These are phyloP conservation scores for Tridacna crocea DNA, from an alignment of 2,888 invertebrate genomes.

Conservation along the genomic window DNA sequence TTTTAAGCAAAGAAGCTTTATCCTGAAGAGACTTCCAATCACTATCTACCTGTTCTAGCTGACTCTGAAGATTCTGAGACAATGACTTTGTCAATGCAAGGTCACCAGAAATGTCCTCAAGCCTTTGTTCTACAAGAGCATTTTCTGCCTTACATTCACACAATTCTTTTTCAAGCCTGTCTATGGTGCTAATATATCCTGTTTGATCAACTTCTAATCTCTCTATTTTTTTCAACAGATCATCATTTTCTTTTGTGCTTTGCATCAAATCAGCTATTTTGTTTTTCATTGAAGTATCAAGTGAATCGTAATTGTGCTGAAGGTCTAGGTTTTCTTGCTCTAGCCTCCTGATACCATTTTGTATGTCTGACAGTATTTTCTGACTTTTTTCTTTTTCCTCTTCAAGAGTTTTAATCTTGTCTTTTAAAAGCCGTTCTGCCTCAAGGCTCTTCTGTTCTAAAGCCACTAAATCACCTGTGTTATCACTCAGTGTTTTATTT, in stretches of 20 bases:
- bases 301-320: constrained; percentile 18
- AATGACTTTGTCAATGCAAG: constrained; percentile 62
- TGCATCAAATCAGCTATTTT: constrained; percentile 17
- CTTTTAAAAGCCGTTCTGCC: constrained; percentile 11
- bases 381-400: constrained; percentile 24
- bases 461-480: background rate
- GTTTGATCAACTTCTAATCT: constrained; percentile 42
- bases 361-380: constrained; percentile 23
- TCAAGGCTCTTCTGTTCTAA: constrained; percentile 21
- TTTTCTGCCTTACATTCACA: constrained; percentile 38
- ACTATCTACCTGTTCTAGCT: constrained; percentile 54
- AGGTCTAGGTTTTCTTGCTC: constrained; percentile 8
- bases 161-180: constrained; percentile 38
- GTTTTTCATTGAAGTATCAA: constrained; percentile 25
- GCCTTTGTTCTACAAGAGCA: constrained; percentile 32
- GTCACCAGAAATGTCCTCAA: constrained; percentile 56
- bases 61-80: constrained; percentile 57
- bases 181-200: constrained; percentile 32
- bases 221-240: constrained; percentile 19
- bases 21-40: constrained; percentile 52
- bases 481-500: background rate
- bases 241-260: constrained; percentile 17
- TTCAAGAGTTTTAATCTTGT: constrained; percentile 27
- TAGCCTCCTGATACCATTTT: constrained; percentile 19
- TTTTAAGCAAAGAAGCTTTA: constrained; percentile 43